These are phyloP conservation scores for Grapholita molesta DNA, from an alignment of 1,140 invertebrate genomes.

Conservation along the genomic window DNA sequence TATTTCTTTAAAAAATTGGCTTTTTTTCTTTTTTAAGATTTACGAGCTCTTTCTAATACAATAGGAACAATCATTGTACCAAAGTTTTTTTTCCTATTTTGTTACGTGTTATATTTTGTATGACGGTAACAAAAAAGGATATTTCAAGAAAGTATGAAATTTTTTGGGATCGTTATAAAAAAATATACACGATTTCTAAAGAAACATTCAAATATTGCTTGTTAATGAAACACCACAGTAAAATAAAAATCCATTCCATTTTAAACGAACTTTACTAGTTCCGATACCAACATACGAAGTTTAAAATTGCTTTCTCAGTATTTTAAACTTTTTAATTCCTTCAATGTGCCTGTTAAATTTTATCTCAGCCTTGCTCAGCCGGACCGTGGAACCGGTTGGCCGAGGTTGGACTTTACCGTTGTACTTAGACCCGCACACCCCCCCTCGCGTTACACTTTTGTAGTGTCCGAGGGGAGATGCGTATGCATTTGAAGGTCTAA, in stretches of 20 bases:
- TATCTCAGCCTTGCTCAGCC: constrained; percentile 41
- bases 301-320: constrained; percentile 4
- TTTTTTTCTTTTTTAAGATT: too few species aligned
- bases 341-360: constrained; percentile 20
- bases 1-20: too few species aligned
- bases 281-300: not conserved
- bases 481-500: constrained; percentile 21
- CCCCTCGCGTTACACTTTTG: not conserved
- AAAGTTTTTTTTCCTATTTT: too few species aligned
- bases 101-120: too few species aligned
- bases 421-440: constrained; percentile 23
- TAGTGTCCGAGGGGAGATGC: not conserved
- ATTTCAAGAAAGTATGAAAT: too few species aligned
- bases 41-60: too few species aligned
- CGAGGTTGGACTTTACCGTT: constrained; percentile 34
- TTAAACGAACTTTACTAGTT: not conserved
- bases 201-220: too few species aligned
- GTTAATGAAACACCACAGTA: not conserved
- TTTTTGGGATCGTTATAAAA: too few species aligned
- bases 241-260: not conserved
- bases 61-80: too few species aligned
- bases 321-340: constrained; percentile 9
- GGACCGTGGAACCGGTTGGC: constrained; percentile 50
- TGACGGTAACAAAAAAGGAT: too few species aligned
- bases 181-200: too few species aligned